A percentile compares a stretch with the other conserved stretches of the same genome.
phyloP scores from a whole-genome alignment of 1,140 invertebrate genomes.

The Phenacoccus solenopsis region DNA sequence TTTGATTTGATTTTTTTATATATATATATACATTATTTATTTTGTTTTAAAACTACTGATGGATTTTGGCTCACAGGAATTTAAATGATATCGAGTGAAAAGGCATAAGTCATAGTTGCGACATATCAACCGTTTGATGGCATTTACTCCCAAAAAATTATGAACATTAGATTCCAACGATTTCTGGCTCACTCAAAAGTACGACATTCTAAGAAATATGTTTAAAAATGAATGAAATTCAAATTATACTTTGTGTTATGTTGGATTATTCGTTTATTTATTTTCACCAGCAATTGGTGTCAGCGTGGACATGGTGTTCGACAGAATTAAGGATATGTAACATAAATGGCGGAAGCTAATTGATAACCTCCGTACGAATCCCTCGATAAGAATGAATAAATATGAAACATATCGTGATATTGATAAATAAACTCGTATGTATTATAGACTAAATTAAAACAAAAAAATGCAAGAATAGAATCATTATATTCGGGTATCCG shows the following conservation, averaged over 20 bases:
- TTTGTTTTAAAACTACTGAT: background rate
- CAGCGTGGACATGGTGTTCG: slow-evolving; percentile 64
- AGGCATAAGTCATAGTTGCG: background rate
- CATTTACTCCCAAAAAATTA: background rate
- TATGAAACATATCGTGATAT: background rate
- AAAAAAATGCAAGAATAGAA: too few relatives aligned
- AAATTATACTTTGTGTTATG: background rate
- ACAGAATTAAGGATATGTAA: slow-evolving; percentile 83
- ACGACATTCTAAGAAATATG: slow-evolving; percentile 46
- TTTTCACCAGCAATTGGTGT: slow-evolving; percentile 74
- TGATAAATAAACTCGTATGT: too few relatives aligned
- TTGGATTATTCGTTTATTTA: background rate
- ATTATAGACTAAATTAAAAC: too few relatives aligned
- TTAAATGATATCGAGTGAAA: background rate
- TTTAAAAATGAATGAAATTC: background rate
- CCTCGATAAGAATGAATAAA: slow-evolving; percentile 40
- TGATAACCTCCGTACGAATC: slow-evolving; percentile 94
- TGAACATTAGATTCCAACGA: background rate
- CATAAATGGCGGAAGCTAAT: slow-evolving; percentile 86
- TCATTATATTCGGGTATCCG: too few relatives aligned
- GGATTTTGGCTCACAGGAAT: background rate
- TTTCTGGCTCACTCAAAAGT: slow-evolving; percentile 54
- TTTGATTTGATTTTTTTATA: background rate
- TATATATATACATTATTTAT: background rate
- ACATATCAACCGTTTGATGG: background rate